Evolutionary conservation across 2,888 invertebrate genomes (phyloP), one percentile per base, ranked within the genome.

Genomic region (Lacanobia oleracea): DNA sequence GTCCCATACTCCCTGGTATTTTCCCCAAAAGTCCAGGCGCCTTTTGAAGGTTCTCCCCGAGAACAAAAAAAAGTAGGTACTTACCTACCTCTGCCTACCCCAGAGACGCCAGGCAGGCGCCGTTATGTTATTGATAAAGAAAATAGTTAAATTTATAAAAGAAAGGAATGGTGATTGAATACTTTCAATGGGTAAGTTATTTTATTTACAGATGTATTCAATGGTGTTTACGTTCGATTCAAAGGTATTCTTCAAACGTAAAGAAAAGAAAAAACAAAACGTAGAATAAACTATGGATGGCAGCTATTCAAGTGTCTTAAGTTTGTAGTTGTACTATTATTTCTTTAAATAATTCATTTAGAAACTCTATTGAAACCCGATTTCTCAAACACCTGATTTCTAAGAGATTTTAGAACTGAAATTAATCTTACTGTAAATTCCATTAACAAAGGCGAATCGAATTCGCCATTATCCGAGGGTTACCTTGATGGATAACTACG

Each of bases 401-500:
- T 27, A 45, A 23, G 7, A 40, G 48, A 73, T 73, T 67, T 43
- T 63, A 23, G 50, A 59, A 54, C 48, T 67, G 27, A 48, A 76
- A 64, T 77, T 37, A 77, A 77, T 76, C 77, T 72, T 60, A 40
- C 37, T 50, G 40, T 59, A 56, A 63, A 77, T 59, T 78, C 62
- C 23, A 59, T 66, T 48, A 54, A 60, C 56, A 56, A 70, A 60
- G 18, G 63, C 12, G 37, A 54, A 53, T 76, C 48, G 70, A 65
- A 74, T 62, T 59, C 37, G 23, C 66, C 54, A 64, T 75, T 78
- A 75, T 78, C 54, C 23, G n/a, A 70, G 37, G 54, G 70, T 71
- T 66, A 79, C 66, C 59, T 70, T 75, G 79, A 79, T 70, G 65
- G 72, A 79, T 79, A 71, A 83, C 79, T 61, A 43, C 79, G 71